Conservation (phyloP, 2,113 vertebrate species). For the Siniperca knerii region DNA sequence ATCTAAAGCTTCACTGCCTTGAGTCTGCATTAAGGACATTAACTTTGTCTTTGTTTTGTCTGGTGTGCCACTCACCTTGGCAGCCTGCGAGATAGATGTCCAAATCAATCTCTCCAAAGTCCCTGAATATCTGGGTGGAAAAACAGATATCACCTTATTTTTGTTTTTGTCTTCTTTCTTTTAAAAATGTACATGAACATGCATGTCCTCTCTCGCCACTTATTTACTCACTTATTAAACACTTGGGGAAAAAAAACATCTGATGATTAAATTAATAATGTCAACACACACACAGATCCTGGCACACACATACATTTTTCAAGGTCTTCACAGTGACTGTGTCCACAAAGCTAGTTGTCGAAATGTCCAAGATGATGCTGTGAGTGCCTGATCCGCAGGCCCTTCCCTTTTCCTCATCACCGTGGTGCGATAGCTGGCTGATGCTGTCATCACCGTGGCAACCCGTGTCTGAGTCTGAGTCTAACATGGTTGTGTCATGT, state of each 20-base stretch:
- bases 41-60: slow-evolving; percentile 48
- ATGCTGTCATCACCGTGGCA: slow-evolving; percentile 32
- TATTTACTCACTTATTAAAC: background rate
- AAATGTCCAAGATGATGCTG: slow-evolving; percentile 90
- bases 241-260: too few relatives aligned
- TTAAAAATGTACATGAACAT: background rate
- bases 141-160: background rate
- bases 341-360: slow-evolving; percentile 89
- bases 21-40: slow-evolving; percentile 30
- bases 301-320: slow-evolving; percentile 85
- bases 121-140: slow-evolving; percentile 87
- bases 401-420: background rate
- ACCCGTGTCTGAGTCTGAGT: slow-evolving; percentile 51
- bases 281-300: background rate
- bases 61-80: slow-evolving; percentile 78
- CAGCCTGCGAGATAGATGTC: slow-evolving; percentile 84
- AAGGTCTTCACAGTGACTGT: slow-evolving; percentile 90
- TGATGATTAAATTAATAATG: background rate
- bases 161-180: background rate
- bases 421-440: background rate
- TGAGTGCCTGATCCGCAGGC: slow-evolving; percentile 60
- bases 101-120: slow-evolving; percentile 90
- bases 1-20: slow-evolving; percentile 15
- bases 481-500: slow-evolving; percentile 39
- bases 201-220: background rate